Evolutionary conservation across 1,140 invertebrate genomes (phyloP), one percentile per base, ranked within the genome.

Genomic region (Daktulosphaira vitifoliae): DNA sequence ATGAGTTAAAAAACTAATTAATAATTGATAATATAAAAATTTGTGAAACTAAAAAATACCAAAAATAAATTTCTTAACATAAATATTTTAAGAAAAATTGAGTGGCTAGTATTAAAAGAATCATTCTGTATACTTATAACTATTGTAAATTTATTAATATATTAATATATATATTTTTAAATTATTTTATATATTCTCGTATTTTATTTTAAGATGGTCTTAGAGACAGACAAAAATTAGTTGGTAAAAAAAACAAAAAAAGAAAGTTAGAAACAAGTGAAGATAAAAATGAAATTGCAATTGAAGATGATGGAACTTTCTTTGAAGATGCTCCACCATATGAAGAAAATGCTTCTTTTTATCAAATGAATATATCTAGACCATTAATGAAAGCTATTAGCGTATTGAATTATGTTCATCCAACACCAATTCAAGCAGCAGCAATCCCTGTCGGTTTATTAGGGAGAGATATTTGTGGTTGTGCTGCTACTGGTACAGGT

Each of bases 401-500:
- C 16, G 79, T 84, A 5, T 82, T 96, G 76, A 90, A 91, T 68
- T 98, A 89, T 76, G 81, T 89, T 6, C 87, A 92, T 73, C 95
- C 96, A 13, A 98, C 96, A n/a, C 92, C 92, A 4, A 96, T 98
- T 72, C 96, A 98, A 78, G 82, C 89, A 20, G 85, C 91, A 1
- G 93, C 92, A 0, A 94, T 99, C 71, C 96, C 96, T 1, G 80
- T 96, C 9, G 96, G 92, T 22, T 78, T 99, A 33, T 76, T 90
- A 70, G 90, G 90, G 8, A 81, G 87, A 71, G 94, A 98, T 78
- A 85, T 98, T 70, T 92, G 92, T 80, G 94, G 91, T 11, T 96
- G 93, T 81, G 93, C 94, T 64, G 92, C 95, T 2, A 99, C 96
- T 0, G 96, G 96, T 39, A 98, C 96, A 6, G 96, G 95, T 29